Conservation (phyloP, 2,113 vertebrate genomes). For the Heterotilapia buettikoferi region DNA sequence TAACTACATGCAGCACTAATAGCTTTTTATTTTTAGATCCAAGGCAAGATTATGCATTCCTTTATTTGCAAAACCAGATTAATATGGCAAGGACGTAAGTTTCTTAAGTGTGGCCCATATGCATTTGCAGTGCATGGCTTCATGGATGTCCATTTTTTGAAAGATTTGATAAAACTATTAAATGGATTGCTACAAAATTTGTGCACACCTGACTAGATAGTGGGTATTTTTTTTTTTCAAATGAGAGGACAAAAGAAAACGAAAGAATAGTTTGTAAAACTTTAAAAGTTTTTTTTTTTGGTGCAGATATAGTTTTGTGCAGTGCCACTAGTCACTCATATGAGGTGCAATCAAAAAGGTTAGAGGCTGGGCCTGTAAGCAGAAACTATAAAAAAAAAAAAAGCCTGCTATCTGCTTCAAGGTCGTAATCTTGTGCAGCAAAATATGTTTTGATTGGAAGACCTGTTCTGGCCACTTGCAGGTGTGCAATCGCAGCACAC, state of each 20-base stretch:
- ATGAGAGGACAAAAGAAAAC: neutral
- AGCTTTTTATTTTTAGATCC: slow-evolving; percentile 6
- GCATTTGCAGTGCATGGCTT: neutral
- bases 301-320: neutral
- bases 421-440: neutral
- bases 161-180: neutral
- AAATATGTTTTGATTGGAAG: neutral
- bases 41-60: neutral
- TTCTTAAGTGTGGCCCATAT: neutral
- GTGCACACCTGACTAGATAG: neutral
- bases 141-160: neutral
- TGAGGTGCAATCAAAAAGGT: neutral
- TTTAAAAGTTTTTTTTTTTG: neutral
- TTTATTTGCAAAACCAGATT: neutral
- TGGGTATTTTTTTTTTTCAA: neutral
- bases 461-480: neutral
- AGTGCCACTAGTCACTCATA: neutral
- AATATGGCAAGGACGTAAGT: neutral
- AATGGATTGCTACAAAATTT: neutral
- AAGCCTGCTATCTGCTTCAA: neutral
- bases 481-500: neutral
- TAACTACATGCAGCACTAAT: slow-evolving; percentile 8
- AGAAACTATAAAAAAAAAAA: neutral
- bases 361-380: neutral
- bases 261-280: neutral